Evolutionary conservation across 2,888 invertebrate genomes (phyloP).

Genomic region (Dermolepida albohirtum): DNA sequence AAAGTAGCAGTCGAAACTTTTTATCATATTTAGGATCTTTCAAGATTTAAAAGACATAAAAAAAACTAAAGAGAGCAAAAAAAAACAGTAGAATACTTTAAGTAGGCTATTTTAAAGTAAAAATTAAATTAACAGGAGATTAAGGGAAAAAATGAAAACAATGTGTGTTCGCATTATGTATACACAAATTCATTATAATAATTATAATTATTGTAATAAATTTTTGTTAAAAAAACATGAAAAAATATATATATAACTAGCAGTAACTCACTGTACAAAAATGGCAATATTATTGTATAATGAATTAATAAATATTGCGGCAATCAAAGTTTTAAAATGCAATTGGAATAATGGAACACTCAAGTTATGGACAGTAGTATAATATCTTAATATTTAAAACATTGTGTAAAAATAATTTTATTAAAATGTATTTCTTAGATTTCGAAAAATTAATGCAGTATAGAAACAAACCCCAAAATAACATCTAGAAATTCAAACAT

Average conservation of each 20-base stretch:
- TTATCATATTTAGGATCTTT: constrained; percentile 58
- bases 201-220: constrained; percentile 47
- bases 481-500: no score
- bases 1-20: constrained; percentile 56
- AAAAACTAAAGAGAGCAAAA: constrained; percentile 43
- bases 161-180: constrained; percentile 48
- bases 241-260: constrained; percentile 46
- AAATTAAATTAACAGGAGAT: constrained; percentile 36
- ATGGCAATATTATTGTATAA: constrained; percentile 65
- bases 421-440: background rate
- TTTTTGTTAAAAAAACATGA: constrained; percentile 51
- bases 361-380: no score
- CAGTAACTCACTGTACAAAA: constrained; percentile 64
- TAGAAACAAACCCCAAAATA: no score
- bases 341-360: no score
- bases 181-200: constrained; percentile 42
- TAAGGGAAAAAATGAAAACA: constrained; percentile 30
- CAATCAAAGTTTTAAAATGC: constrained; percentile 53
- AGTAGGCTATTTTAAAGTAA: constrained; percentile 44
- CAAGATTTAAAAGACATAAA: constrained; percentile 51
- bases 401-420: constrained; percentile 5
- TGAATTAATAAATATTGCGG: constrained; percentile 56
- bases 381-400: no score
- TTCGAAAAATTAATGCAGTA: background rate
- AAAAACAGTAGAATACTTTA: constrained; percentile 51